Evolutionary conservation across 2,113 vertebrate genomes (phyloP).

Genomic region (Caranx melampygus): DNA sequence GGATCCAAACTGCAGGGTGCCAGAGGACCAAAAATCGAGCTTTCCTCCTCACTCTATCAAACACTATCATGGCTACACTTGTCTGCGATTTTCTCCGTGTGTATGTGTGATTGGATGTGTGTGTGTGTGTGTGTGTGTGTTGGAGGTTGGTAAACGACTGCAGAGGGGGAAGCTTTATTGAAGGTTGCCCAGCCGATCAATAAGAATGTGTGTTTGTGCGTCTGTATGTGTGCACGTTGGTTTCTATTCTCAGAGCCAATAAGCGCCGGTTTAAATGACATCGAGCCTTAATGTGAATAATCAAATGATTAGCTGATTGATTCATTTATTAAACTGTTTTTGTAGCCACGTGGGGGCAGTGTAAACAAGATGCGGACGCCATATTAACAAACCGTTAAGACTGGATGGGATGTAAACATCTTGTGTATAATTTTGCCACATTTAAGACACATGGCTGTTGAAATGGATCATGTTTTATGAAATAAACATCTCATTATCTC

Average conservation of each 20-base stretch:
- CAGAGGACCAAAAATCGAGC: slow-evolving; percentile 63
- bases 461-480: no score
- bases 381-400: not conserved
- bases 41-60: slow-evolving; percentile 39
- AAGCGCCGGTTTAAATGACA: not conserved
- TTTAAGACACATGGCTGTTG: no score
- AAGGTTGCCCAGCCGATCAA: slow-evolving; percentile 60
- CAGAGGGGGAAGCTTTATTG: slow-evolving; percentile 40
- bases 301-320: not conserved
- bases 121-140: not conserved
- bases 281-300: not conserved
- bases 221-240: not conserved
- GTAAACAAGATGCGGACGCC: not conserved
- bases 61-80: slow-evolving; percentile 34
- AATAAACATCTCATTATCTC: no score
- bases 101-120: not conserved
- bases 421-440: no score
- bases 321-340: not conserved
- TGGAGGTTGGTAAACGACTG: slow-evolving; percentile 20
- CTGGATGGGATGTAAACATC: no score
- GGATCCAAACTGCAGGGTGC: slow-evolving; percentile 67
- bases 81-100: slow-evolving; percentile 28
- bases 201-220: slow-evolving; percentile 25
- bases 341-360: not conserved
- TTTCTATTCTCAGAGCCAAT: slow-evolving; percentile 4